Conservation (phyloP, 2,888 invertebrate species). For the Acronicta psi region DNA sequence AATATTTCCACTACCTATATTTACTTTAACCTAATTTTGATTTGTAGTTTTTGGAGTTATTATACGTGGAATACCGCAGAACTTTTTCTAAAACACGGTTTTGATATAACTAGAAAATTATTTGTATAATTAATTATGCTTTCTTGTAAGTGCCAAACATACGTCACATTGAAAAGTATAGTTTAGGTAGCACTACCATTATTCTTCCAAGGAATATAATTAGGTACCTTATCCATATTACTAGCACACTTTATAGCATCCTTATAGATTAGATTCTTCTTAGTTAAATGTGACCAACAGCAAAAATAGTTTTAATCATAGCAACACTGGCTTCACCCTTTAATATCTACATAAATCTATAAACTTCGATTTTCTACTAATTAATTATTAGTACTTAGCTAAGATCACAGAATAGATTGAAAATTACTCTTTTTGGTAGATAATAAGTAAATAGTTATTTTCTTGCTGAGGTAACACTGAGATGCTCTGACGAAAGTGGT, state of each 20-base stretch:
- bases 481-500: slow-evolving; percentile 58
- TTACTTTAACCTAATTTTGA: background rate
- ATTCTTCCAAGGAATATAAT: background rate
- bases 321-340: slow-evolving; percentile 59
- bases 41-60: background rate
- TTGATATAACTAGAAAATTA: too few species aligned
- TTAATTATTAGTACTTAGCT: slow-evolving; percentile 56
- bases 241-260: background rate
- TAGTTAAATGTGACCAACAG: slow-evolving; percentile 18
- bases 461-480: slow-evolving; percentile 59
- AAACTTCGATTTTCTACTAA: slow-evolving; percentile 44
- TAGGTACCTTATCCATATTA: background rate
- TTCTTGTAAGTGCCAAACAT: background rate
- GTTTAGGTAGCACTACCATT: background rate
- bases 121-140: too few species aligned
- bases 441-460: slow-evolving; percentile 60
- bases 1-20: background rate
- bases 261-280: slow-evolving; percentile 1
- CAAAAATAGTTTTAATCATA: slow-evolving; percentile 40
- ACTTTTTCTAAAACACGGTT: background rate
- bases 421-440: slow-evolving; percentile 62
- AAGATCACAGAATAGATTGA: slow-evolving; percentile 54
- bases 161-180: background rate
- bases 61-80: too few species aligned
- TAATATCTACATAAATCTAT: slow-evolving; percentile 37